Conservation (phyloP, 2,113 vertebrate species). For the Nymphicus hollandicus region DNA sequence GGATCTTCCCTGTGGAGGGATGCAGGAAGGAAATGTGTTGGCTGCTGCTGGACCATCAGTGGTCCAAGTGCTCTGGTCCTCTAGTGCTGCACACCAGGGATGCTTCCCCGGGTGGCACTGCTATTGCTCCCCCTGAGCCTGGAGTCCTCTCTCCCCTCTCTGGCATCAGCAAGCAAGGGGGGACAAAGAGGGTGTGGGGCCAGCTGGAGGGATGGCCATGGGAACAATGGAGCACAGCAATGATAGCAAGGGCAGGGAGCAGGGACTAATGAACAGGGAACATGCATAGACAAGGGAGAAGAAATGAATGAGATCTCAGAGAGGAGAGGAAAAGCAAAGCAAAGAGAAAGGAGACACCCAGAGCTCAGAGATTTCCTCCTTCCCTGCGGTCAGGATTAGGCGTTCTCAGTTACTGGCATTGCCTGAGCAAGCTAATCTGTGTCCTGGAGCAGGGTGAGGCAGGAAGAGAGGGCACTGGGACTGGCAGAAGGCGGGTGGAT, state of each 20-base stretch:
- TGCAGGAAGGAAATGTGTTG: neutral
- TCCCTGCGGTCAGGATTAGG: neutral
- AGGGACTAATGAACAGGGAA: neutral
- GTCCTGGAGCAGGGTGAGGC: neutral
- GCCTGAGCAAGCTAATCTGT: constrained; percentile 22
- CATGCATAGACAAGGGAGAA: neutral
- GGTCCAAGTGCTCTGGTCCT: neutral
- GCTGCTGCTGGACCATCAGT: neutral
- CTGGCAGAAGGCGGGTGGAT: neutral
- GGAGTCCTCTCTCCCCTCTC: neutral
- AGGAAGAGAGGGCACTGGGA: neutral
- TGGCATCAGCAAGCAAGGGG: neutral
- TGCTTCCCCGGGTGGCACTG: neutral
- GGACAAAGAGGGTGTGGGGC: neutral
- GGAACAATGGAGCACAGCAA: neutral
- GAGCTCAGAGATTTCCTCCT: neutral
- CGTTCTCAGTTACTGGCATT: constrained; percentile 8
- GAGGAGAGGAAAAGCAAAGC: neutral
- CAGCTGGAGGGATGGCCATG: accelerated
- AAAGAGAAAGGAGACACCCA: neutral
- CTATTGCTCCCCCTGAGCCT: neutral
- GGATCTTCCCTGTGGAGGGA: neutral
- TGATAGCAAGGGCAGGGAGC: neutral
- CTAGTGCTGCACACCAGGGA: neutral
- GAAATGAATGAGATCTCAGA: neutral